Conservation (phyloP, 2,797 vertebrate species). For the Oryzias dopingdopingensis region DNA sequence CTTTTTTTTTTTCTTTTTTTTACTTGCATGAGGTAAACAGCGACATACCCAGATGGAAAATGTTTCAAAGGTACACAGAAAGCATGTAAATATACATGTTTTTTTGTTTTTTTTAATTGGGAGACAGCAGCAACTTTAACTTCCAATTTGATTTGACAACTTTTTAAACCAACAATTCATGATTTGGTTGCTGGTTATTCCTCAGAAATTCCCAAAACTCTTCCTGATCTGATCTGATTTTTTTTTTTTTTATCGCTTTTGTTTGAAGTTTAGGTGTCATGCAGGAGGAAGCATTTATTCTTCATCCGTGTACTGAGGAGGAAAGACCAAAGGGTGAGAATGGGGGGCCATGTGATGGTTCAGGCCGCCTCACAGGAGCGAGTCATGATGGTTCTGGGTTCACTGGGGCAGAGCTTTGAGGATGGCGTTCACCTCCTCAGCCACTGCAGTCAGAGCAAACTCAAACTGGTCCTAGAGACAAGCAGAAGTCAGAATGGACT, state of each 20-base stretch:
- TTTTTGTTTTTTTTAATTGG: conserved; percentile 1
- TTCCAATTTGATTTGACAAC: background rate
- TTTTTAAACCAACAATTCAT: too few relatives aligned
- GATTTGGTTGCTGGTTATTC: too few relatives aligned
- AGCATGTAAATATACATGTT: conserved; percentile 1
- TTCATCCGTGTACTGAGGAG: conserved; percentile 19
- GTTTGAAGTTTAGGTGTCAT: background rate
- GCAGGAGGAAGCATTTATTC: too few relatives aligned
- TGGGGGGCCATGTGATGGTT: background rate
- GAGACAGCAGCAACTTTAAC: conserved; percentile 9
- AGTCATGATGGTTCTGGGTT: conserved; percentile 38
- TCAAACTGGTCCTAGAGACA: conserved; percentile 93
- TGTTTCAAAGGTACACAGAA: conserved; percentile 39
- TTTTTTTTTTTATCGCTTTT: too few relatives aligned
- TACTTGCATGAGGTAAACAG: conserved; percentile 70
- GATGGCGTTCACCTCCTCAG: conserved; percentile 67
- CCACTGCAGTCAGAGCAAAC: conserved; percentile 93
- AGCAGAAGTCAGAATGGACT: too few relatives aligned
- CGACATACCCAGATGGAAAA: conserved; percentile 55
- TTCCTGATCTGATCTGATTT: too few relatives aligned
- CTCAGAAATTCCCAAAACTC: too few relatives aligned
- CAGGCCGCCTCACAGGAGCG: background rate
- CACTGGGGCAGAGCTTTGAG: conserved; percentile 94
- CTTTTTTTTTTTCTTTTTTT: conserved; percentile 49
- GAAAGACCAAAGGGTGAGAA: conserved; percentile 3